phyloP scores from a whole-genome alignment of 2,113 vertebrate species.

The Cochlearius cochlearius region DNA sequence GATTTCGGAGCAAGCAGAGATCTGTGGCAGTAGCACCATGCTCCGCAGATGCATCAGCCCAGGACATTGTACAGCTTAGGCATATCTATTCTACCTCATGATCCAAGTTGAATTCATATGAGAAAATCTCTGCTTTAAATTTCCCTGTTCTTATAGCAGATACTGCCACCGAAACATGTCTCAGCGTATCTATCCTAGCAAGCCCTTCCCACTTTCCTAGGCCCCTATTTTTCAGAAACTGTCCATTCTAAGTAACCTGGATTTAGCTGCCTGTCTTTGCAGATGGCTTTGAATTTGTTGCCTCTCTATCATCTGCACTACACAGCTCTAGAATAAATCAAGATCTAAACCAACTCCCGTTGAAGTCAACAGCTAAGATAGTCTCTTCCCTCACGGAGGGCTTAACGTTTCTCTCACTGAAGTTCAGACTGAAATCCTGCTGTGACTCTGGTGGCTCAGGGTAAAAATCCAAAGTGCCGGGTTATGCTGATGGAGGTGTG shows the following conservation, averaged over 20 bases:
- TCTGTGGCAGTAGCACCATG: neutral
- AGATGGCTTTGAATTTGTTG: neutral
- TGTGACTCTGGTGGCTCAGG: neutral
- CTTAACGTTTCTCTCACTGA: neutral
- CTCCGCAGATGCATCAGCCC: neutral
- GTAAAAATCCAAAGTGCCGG: neutral
- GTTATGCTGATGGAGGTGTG: neutral
- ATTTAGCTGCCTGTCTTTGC: neutral
- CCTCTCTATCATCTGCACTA: neutral
- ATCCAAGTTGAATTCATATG: rapidly evolving
- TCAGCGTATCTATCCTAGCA: neutral
- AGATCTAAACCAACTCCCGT: neutral
- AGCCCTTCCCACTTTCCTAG: neutral
- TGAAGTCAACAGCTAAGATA: neutral
- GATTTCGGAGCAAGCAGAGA: neutral
- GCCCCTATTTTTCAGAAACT: neutral
- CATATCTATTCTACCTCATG: neutral
- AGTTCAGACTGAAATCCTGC: neutral
- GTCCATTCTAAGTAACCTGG: neutral
- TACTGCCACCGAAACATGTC: neutral
- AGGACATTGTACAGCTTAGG: rapidly evolving
- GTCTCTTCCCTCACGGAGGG: neutral
- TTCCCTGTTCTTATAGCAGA: neutral
- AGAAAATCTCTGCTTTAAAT: neutral
- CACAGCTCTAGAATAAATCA: neutral